Base-by-base conservation (phyloP, 2,888 invertebrate genomes). In the Nebria salina region DNA sequence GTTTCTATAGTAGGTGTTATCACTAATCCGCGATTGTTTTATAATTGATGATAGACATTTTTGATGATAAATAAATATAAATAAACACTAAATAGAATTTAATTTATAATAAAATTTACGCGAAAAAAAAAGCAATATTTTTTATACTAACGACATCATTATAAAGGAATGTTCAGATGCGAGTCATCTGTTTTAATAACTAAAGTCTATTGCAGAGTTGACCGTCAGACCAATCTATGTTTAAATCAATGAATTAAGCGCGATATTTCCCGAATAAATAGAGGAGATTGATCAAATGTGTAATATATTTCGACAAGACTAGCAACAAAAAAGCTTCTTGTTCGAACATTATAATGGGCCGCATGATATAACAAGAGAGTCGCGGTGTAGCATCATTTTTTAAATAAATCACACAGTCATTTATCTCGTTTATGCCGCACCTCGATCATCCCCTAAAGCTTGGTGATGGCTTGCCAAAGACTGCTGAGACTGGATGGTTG, bases 391-490 rank as follows among this genome's bases (percentile, higher is more conserved):
- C 54, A 54, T 54, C 54, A 54, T 70, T 70, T 70, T 11, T 70
- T 26, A 70, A 70, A 70, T 70, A 70, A 70, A 70, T 70, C n/a
- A 34, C 25, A 20, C 20, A 34, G 13, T 34, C 20, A 70, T 70
- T 70, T 70, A 70, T 70, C 25, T 70, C 70, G 70, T 34, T 70
- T 70, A 20, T 70, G 25, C 25, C 25, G 68, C 68, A 68, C 68
- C 25, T 68, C 68, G 25, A 70, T 70, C 20, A 70, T 70, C 20
- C 70, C 70, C 34, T 70, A 25, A 34, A 34, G 26, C 25, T 34
- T 25, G 25, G 70, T 26, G 26, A 70, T 25, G 70, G 70, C 25
- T 70, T 25, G 34, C 25, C 70, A 26, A 34, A 34, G 11, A 26
- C 25, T n/a, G 34, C 34, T 34, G 34, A 2, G 34, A 34, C 25